Evolutionary conservation across 2,797 vertebrate species (phyloP), one percentile per base, ranked within the genome.

Genomic region (Lacerta agilis): DNA sequence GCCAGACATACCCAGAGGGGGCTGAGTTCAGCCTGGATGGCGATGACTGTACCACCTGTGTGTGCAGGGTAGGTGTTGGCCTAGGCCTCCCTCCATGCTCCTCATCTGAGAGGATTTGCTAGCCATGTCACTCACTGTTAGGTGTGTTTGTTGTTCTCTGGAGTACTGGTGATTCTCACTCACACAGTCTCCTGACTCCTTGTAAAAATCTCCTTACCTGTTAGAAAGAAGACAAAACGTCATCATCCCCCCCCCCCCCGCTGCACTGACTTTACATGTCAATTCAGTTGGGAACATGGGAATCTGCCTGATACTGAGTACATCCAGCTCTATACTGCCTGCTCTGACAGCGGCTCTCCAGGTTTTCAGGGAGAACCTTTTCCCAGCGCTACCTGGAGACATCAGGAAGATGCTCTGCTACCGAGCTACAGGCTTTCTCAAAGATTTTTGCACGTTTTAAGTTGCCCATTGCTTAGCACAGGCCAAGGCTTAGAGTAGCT

Each of bases 41-140:
- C 33, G 96, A 97, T 0, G 94, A 96, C 27, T 97, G 97, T 20
- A 97, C 97, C 83, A 96, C 90, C 84, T 97, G 97, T 3, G 1
- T 95, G 86, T 97, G 97, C 93, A 94, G 93, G 97, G 97, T 97
- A 94, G 36, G 94, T 86, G 11, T 45, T 45, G 23, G 66, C 1
- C 15, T 71, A n/a, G 71, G 13, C 29, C 36, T 17, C 18, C 29
- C 36, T 17, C 27, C 38, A 25, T 72, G 27, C 7, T 66, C 55
- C 66, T 43, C 0, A 23, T 27, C 23, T 49, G 72, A n/a, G 29
- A 61, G 4, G 69, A 43, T 27, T 23, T 75, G 38, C 36, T 73
- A n/a, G 8, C 20, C 55, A n/a, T 27, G 6, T 85, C 29, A 72
- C 43, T 72, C 23, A 55, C 29, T 25, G 29, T 83, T 27, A 18